Base-by-base conservation (phyloP, 2,797 vertebrate species). In the Acanthurus tractus region DNA sequence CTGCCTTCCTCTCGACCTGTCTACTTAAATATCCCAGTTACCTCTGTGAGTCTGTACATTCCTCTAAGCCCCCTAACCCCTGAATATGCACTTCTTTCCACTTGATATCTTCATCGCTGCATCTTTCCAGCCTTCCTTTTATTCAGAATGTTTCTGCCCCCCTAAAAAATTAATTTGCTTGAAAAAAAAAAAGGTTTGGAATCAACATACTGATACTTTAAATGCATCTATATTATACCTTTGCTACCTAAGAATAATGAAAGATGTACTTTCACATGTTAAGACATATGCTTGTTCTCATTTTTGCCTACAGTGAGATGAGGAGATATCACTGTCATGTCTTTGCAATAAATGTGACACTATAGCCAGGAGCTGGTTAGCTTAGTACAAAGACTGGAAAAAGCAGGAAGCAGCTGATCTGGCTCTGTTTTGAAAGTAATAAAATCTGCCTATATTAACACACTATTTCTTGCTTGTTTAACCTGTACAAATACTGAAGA, bases 21-120 rank as follows among this genome's bases (percentile, higher is more conserved):
- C 81, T 68, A 20, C 53, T 62, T 86, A 53, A 81, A 87, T 80
- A 81, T 81, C 71, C 65, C 63, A 65, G 76, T 76, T 86, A 82
- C 74, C 75, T 86, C 65, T 75, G 38, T 58, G 64, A 74, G 68
- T 64, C 73, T 22, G 53, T 55, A 55, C 70, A 66, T 70, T 74
- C 53, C 70, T 76, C 64, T 14, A 8, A 44, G 38, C 15, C 17
- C 13, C 36, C n/a, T 58, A 70, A 74, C 63, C 45, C 45, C 63
- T 46, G 46, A 46, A 29, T 63, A 25, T 69, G 34, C 62, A 53
- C 38, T 22, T 71, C n/a, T 29, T 22, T 71, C n/a, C 29, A 50
- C 73, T 72, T 54, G 29, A 67, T 54, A 42, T 56, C 55, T 64
- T 49, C 63, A 59, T 55, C 53, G 62, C 68, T 78, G 76, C 20